phyloP scores from a whole-genome alignment of 2,888 invertebrate genomes.

The Epinotia demarniana region DNA sequence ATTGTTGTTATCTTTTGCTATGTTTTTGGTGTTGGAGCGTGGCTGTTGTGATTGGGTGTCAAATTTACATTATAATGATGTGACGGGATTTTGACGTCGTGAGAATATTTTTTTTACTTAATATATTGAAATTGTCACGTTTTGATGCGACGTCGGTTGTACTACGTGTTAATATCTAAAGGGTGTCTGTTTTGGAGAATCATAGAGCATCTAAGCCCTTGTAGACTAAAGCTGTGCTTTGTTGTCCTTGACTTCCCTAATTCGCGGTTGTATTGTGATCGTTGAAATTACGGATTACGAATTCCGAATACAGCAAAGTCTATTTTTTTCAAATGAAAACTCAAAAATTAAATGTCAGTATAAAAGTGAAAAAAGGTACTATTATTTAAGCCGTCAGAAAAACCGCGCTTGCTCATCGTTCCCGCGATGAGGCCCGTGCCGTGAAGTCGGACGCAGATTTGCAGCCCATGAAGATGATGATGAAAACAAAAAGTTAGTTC shows the following conservation, averaged over 20 bases:
- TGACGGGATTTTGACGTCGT: constrained; percentile 62
- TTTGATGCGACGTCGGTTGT: constrained; percentile 16
- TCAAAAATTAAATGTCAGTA: neutral
- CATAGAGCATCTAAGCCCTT: neutral
- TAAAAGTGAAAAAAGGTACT: neutral
- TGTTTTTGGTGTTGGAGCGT: constrained; percentile 67
- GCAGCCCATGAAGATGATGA: too few species aligned
- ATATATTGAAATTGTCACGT: constrained; percentile 48
- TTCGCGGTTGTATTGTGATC: neutral
- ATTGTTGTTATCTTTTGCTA: constrained; percentile 63
- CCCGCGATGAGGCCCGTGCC: too few species aligned
- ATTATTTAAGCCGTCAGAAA: too few species aligned
- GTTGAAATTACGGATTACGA: neutral
- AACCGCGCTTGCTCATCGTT: too few species aligned
- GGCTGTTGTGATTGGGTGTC: constrained; percentile 80
- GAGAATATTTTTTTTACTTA: constrained; percentile 66
- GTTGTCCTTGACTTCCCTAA: constrained; percentile 21
- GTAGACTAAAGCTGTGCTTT: neutral
- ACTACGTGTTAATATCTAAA: constrained; percentile 13
- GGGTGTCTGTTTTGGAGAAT: constrained; percentile 4
- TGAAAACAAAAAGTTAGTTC: too few species aligned
- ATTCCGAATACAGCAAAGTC: neutral
- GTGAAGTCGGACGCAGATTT: too few species aligned
- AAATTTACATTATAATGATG: constrained; percentile 77
- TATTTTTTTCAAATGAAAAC: neutral